Percentiles rank a stretch among this genome's conserved stretches.
phyloP scores from a whole-genome alignment of 2,797 vertebrate genomes.

The Sebastes cheni region DNA sequence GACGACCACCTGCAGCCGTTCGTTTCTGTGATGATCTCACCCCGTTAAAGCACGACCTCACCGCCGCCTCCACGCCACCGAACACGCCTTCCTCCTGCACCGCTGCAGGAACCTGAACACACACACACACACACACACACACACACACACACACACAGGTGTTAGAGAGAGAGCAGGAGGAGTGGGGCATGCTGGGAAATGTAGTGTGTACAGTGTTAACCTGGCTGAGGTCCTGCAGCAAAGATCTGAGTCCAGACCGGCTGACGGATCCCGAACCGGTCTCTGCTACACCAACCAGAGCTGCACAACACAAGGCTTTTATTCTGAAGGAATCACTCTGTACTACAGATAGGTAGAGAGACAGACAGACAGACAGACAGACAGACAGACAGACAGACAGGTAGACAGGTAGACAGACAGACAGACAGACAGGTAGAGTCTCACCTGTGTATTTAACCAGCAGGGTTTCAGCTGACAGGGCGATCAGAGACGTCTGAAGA shows the following conservation, averaged over 20 bases:
- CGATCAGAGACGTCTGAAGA: slow-evolving; percentile 78
- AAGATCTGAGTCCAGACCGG: slow-evolving; percentile 74
- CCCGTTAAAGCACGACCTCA: slow-evolving; percentile 77
- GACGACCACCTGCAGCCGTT: background rate
- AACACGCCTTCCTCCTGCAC: slow-evolving; percentile 82
- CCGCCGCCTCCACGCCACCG: slow-evolving; percentile 79
- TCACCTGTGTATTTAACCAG: slow-evolving; percentile 21
- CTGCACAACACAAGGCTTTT: slow-evolving; percentile 56
- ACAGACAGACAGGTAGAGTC: background rate
- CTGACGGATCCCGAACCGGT: slow-evolving; percentile 69
- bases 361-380: no score
- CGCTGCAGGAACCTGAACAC: slow-evolving; percentile 79
- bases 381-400: rapidly evolving
- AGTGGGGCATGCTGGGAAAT: slow-evolving; percentile 34
- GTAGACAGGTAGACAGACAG: background rate
- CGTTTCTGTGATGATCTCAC: slow-evolving; percentile 45
- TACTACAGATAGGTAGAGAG: background rate
- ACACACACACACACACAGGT: background rate
- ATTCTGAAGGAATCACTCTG: background rate
- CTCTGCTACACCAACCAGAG: slow-evolving; percentile 82
- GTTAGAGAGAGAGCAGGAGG: background rate
- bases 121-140: slow-evolving; percentile 3
- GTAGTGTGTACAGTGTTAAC: slow-evolving; percentile 48
- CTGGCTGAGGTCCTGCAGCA: slow-evolving; percentile 87
- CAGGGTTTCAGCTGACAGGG: slow-evolving; percentile 83